A percentile compares a stretch with the other conserved stretches of the same genome.
Evolutionary conservation across 2,113 vertebrate species (phyloP).

Genomic region (Zosterops hypoxanthus): DNA sequence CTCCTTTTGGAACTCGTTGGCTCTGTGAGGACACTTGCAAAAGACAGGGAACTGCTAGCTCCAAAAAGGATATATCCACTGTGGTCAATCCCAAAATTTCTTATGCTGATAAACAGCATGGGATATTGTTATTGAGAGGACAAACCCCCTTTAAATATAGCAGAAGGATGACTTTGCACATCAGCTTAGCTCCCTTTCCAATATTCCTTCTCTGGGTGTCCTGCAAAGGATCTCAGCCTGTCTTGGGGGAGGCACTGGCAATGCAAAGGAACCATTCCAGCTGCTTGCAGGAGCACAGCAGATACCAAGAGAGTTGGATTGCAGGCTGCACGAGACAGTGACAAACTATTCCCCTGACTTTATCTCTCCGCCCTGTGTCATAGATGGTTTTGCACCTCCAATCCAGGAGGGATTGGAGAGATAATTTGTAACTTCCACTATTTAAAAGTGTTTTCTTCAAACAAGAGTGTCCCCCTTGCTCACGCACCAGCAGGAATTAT

Average conservation of each 20-base stretch:
- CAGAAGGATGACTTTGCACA: background rate
- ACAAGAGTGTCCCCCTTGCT: background rate
- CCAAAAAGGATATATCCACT: background rate
- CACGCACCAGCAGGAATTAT: background rate
- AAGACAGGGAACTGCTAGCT: background rate
- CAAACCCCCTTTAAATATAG: background rate
- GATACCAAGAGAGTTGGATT: rapidly evolving
- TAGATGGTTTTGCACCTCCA: background rate
- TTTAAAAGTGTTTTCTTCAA: background rate
- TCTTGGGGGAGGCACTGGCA: background rate
- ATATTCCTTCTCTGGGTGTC: background rate
- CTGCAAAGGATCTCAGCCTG: background rate
- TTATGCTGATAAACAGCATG: background rate
- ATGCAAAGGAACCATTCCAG: background rate
- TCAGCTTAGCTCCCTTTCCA: background rate
- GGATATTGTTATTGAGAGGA: background rate
- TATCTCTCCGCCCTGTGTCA: background rate
- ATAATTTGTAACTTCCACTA: background rate
- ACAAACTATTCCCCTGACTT: rapidly evolving
- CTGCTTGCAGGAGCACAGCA: background rate
- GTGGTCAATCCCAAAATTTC: background rate
- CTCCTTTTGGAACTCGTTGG: background rate
- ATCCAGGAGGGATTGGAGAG: background rate
- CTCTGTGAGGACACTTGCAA: background rate
- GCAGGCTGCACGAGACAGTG: background rate